Conservation (phyloP, 2,113 vertebrate species). For the Calyptomena viridis region DNA sequence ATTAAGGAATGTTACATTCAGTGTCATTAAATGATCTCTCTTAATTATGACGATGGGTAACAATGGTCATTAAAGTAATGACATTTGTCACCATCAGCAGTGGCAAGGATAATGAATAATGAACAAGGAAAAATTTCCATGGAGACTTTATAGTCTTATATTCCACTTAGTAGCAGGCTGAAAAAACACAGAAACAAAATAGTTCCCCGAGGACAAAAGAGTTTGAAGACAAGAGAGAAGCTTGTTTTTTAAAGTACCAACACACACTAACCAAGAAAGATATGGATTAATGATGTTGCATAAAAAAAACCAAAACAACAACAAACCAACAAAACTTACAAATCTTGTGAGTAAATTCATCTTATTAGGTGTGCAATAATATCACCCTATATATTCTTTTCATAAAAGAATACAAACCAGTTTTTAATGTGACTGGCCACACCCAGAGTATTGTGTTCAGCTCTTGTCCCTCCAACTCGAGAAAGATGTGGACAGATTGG, state of each 20-base stretch:
- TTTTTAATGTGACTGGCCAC: not conserved
- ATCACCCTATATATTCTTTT: not conserved
- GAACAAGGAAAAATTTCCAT: conserved; percentile 8
- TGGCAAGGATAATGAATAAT: conserved; percentile 45
- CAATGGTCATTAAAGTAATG: conserved; percentile 61
- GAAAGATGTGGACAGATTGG: not conserved
- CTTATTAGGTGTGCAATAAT: not conserved
- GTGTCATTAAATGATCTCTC: conserved; percentile 43
- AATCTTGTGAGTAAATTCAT: not conserved
- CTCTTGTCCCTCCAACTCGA: not conserved
- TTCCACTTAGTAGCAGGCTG: not conserved
- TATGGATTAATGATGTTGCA: not conserved
- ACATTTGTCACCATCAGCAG: conserved; percentile 46
- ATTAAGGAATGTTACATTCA: conserved; percentile 29
- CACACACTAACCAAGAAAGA: not conserved
- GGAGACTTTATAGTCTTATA: not conserved
- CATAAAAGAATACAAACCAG: not conserved
- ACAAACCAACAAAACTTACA: not conserved
- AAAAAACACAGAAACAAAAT: not conserved
- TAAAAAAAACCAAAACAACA: accelerated
- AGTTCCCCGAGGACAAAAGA: not conserved
- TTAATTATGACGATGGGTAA: conserved; percentile 66
- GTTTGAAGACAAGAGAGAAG: not conserved
- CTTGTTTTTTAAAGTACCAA: not conserved
- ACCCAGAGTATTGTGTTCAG: accelerated